These are phyloP conservation scores for Eupelmus urozonus DNA, from an alignment of 2,888 invertebrate species.

Conservation along the genomic window DNA sequence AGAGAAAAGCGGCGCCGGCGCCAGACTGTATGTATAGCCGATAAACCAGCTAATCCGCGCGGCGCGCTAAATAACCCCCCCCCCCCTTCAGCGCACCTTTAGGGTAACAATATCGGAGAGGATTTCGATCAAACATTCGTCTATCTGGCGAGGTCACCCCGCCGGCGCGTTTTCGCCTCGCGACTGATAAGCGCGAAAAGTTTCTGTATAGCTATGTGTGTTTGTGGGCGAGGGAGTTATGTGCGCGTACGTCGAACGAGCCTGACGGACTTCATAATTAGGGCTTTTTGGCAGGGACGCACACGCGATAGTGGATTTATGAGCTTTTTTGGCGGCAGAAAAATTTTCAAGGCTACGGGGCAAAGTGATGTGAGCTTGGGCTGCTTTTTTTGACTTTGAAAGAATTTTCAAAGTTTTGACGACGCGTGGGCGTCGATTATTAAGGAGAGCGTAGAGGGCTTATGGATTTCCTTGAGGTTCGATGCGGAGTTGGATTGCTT, in stretches of 20 bases:
- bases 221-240: not conserved
- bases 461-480: no score
- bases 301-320: conserved; percentile 4
- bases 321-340: not conserved
- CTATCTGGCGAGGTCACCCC: conserved; percentile 34
- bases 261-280: conserved; percentile 23
- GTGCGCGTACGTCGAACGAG: not conserved
- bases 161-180: not conserved
- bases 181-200: conserved; percentile 18
- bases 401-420: not conserved
- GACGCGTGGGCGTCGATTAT: no score
- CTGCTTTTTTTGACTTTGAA: conserved; percentile 26
- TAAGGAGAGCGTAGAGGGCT: no score
- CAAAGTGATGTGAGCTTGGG: not conserved
- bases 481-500: no score
- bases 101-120: not conserved
- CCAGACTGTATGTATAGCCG: no score
- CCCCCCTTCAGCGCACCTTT: no score
- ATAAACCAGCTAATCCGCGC: no score
- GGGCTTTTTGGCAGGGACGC: conserved; percentile 26
- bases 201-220: not conserved
- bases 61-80: no score
- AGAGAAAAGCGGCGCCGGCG: not conserved
- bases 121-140: conserved; percentile 46
- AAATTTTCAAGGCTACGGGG: not conserved